Conservation (phyloP, 2,797 vertebrate species). For the Protosalanx chinensis region DNA sequence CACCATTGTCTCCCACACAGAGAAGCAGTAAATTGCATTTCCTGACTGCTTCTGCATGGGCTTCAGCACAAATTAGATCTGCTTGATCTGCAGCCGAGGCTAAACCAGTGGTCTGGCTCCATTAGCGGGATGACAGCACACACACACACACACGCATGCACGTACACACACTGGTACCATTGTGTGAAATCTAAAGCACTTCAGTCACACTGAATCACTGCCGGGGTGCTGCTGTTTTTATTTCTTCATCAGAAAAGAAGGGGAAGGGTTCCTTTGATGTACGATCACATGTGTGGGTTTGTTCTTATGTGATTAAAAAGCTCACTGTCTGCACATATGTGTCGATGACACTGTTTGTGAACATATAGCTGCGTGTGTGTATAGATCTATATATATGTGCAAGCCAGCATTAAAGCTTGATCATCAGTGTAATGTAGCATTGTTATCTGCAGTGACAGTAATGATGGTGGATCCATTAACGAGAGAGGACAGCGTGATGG, state of each 20-base stretch:
- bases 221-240: conserved; percentile 46
- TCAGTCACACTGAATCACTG: conserved; percentile 59
- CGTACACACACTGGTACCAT: conserved; percentile 16
- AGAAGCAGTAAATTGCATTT: conserved; percentile 59
- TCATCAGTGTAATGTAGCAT: neutral
- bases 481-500: conserved; percentile 2
- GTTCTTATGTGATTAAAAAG: neutral
- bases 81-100: conserved; percentile 53
- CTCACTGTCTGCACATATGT: neutral
- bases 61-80: conserved; percentile 60
- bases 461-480: conserved; percentile 31
- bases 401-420: neutral
- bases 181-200: conserved; percentile 57
- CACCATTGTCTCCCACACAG: conserved; percentile 31
- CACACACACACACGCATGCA: neutral
- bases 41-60: conserved; percentile 50
- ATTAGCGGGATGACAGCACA: conserved; percentile 9
- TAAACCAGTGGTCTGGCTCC: conserved; percentile 27
- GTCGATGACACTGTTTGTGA: neutral
- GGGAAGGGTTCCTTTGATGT: conserved; percentile 49
- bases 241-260: conserved; percentile 48
- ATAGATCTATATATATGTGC: neutral
- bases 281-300: conserved; percentile 21
- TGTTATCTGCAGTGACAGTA: conserved; percentile 15
- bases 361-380: neutral